A percentile compares a stretch with the other conserved stretches of the same genome.
Evolutionary conservation across 1,140 invertebrate species (phyloP).

Genomic region (Danaus plexippus): DNA sequence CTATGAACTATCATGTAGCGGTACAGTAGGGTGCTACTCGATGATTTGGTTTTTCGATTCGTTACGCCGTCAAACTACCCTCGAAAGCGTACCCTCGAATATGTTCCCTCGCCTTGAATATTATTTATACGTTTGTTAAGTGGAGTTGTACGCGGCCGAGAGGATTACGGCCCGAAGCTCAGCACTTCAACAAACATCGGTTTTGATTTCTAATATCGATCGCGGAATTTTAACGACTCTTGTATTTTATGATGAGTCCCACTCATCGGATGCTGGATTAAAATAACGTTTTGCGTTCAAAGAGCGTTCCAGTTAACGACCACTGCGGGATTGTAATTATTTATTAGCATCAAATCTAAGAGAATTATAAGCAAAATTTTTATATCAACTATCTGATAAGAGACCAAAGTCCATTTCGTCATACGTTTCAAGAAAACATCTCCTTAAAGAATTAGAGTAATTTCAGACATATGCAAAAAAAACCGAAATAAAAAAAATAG

Average conservation of each 20-base stretch:
- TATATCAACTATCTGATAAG: too few species aligned
- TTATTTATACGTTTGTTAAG: conserved; percentile 72
- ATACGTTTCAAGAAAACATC: too few species aligned
- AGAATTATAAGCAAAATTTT: too few species aligned
- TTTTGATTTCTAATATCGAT: conserved; percentile 67
- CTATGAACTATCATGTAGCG: conserved; percentile 64
- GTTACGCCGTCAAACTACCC: conserved; percentile 71
- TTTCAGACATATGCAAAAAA: too few species aligned
- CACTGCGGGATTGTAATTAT: too few species aligned
- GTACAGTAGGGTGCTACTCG: conserved; percentile 67
- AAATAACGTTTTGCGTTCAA: conserved; percentile 23
- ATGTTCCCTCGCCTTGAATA: conserved; percentile 69
- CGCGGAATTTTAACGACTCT: conserved; percentile 40
- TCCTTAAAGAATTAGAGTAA: too few species aligned
- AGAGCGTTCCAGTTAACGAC: conserved; percentile 11
- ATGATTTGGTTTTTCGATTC: conserved; percentile 72
- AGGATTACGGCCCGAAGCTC: conserved; percentile 65
- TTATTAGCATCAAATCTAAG: too few species aligned
- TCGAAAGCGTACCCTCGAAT: conserved; percentile 62
- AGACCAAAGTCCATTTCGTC: too few species aligned
- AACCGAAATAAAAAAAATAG: too few species aligned
- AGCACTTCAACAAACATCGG: conserved; percentile 68
- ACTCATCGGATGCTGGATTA: conserved; percentile 21
- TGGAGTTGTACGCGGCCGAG: conserved; percentile 56
- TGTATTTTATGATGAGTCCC: conserved; percentile 23